A percentile compares a stretch with the other conserved stretches of the same genome.
Conservation (phyloP, 1,140 invertebrate genomes). For the Camponotus floridanus region DNA sequence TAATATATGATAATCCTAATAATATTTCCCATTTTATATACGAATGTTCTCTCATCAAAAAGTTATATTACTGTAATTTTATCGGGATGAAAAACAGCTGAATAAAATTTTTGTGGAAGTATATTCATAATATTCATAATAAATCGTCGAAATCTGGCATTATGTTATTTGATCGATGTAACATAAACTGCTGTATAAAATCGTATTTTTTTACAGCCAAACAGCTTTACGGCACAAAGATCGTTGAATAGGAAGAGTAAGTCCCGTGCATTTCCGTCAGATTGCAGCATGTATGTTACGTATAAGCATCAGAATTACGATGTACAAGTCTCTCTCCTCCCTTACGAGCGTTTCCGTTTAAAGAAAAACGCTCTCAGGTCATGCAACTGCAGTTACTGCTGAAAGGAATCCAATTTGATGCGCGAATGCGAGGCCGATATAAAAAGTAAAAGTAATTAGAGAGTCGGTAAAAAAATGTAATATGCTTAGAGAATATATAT, state of each 20-base stretch:
- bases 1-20: neutral
- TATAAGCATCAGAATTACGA: constrained; percentile 5
- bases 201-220: neutral
- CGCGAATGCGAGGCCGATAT: neutral
- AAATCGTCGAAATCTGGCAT: neutral
- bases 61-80: neutral
- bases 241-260: neutral
- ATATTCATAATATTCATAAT: neutral
- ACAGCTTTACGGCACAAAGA: neutral
- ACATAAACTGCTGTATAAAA: neutral
- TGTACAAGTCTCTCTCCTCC: neutral
- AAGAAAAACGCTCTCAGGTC: neutral
- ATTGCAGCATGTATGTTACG: constrained; percentile 12
- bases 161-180: neutral
- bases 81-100: neutral
- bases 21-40: neutral
- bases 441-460: neutral
- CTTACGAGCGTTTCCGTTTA: neutral
- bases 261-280: constrained; percentile 4
- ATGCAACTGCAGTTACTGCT: neutral
- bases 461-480: neutral
- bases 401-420: neutral
- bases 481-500: neutral
- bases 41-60: too few relatives aligned
- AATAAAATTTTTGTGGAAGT: neutral